Evolutionary conservation across 2,113 vertebrate genomes (phyloP).

Genomic region (Labeo rohita): DNA sequence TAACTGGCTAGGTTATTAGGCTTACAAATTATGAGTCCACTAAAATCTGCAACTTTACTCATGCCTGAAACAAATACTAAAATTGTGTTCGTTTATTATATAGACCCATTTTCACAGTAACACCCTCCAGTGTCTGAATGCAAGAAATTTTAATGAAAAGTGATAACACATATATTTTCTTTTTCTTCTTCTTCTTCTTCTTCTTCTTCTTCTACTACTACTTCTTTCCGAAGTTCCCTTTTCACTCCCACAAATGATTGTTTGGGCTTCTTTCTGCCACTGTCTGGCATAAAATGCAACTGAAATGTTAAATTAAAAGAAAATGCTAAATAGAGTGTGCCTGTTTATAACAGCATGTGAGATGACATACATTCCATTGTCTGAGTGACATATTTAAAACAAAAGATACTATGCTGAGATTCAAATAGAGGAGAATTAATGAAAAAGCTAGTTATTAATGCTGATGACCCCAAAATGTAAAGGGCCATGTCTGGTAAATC

Average conservation of each 20-base stretch:
- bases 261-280: neutral
- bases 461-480: conserved; percentile 34
- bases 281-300: conserved; percentile 9
- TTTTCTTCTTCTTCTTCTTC: neutral
- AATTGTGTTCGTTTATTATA: neutral
- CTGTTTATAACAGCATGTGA: neutral
- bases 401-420: conserved; percentile 10
- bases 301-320: neutral
- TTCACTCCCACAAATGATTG: neutral
- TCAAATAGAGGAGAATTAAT: neutral
- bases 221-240: neutral
- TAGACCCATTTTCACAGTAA: neutral
- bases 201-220: no score
- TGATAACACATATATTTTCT: neutral
- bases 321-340: neutral
- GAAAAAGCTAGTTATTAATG: conserved; percentile 14
- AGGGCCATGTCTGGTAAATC: conserved; percentile 6
- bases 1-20: neutral
- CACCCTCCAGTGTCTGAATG: neutral
- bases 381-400: conserved; percentile 18
- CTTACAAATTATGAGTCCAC: no score
- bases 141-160: neutral
- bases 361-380: neutral
- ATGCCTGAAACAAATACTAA: neutral
- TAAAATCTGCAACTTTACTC: neutral